Conservation (phyloP, 2,888 invertebrate genomes). For the Trachelus tabidus region DNA sequence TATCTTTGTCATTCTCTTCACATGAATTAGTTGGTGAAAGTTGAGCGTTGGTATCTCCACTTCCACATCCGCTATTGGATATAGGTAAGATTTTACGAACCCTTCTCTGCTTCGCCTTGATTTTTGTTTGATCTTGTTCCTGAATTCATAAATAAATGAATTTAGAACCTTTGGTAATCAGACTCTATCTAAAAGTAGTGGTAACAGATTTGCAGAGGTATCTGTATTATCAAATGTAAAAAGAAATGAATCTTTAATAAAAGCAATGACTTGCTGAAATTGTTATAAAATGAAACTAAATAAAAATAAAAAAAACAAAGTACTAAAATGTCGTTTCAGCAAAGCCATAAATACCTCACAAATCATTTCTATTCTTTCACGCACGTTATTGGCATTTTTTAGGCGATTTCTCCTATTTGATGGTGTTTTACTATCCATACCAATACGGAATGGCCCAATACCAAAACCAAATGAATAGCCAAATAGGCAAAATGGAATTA, state of each 20-base stretch:
- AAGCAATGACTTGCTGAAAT: not conserved
- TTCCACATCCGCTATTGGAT: not conserved
- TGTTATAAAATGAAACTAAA: not conserved
- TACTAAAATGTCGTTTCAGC: not conserved
- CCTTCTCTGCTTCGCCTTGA: not conserved
- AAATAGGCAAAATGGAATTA: constrained; percentile 29
- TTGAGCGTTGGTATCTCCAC: not conserved
- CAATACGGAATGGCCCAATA: constrained; percentile 38
- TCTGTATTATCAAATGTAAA: not conserved
- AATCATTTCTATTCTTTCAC: constrained; percentile 39
- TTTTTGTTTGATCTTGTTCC: not conserved
- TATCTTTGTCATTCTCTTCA: not conserved
- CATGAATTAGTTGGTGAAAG: not conserved
- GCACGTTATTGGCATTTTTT: constrained; percentile 20
- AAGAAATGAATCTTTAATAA: not conserved
- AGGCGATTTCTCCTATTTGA: constrained; percentile 13
- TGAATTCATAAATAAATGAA: not conserved
- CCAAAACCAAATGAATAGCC: constrained; percentile 43
- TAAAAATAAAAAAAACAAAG: not conserved
- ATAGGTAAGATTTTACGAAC: not conserved
- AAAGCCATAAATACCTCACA: constrained; percentile 31
- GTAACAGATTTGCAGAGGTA: not conserved
- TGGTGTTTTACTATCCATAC: not conserved
- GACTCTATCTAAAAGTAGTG: not conserved
- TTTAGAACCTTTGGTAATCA: not conserved